phyloP scores from a whole-genome alignment of 2,888 invertebrate species.

The Atethmia centrago region DNA sequence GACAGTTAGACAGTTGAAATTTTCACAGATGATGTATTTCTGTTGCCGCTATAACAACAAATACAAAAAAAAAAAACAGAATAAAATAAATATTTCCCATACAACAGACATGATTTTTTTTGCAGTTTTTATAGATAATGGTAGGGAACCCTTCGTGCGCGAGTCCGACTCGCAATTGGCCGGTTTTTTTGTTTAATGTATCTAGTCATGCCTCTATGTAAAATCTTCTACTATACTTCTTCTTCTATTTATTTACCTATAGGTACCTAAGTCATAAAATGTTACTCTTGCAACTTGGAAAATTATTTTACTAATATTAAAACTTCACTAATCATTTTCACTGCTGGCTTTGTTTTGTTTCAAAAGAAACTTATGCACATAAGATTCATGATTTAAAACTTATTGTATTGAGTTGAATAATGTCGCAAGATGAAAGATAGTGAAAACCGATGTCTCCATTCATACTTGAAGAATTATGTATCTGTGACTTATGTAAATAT shows the following conservation, averaged over 20 bases:
- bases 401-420: not conserved
- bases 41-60: no score
- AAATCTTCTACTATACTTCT: no score
- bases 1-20: no score
- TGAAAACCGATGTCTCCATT: constrained; percentile 30
- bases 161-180: no score
- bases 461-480: constrained; percentile 25
- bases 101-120: no score
- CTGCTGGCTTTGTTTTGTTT: not conserved
- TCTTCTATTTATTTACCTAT: not conserved
- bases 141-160: no score
- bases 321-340: not conserved
- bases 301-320: not conserved
- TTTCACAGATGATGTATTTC: no score
- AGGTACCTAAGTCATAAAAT: not conserved
- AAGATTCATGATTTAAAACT: constrained; percentile 15
- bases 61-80: no score
- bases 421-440: constrained; percentile 14
- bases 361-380: not conserved
- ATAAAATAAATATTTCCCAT: no score
- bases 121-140: no score
- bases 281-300: not conserved
- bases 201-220: no score
- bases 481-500: constrained; percentile 42
- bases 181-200: not conserved